Conservation (phyloP, 2,797 vertebrate species). For the Acrossocheilus wenchowensis region DNA sequence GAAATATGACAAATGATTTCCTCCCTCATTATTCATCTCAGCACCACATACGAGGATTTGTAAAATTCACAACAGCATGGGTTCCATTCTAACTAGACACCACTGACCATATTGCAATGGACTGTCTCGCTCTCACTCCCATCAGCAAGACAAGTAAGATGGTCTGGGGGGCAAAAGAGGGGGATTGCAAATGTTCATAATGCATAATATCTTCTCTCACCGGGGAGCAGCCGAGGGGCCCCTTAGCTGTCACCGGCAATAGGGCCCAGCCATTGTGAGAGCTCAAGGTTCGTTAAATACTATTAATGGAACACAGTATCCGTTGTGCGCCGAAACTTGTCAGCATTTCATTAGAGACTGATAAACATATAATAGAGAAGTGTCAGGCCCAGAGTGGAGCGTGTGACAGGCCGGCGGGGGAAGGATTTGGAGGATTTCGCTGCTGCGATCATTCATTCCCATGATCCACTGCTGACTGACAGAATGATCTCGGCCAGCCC, state of each 20-base stretch:
- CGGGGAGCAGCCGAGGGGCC: constrained; percentile 72
- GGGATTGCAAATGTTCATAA: constrained; percentile 70
- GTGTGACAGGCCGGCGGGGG: constrained; percentile 60
- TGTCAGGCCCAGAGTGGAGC: constrained; percentile 72
- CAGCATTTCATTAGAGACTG: constrained; percentile 80
- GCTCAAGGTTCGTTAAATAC: constrained; percentile 79
- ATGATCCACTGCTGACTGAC: constrained; percentile 66
- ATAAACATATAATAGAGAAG: constrained; percentile 80
- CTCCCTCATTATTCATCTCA: constrained; percentile 22
- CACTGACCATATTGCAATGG: constrained; percentile 37
- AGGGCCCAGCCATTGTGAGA: constrained; percentile 74
- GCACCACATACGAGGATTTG: background rate
- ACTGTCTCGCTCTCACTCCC: constrained; percentile 37
- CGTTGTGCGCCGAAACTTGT: constrained; percentile 74
- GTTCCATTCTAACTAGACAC: constrained; percentile 31
- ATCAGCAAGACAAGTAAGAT: constrained; percentile 50
- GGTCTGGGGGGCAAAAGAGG: constrained; percentile 50
- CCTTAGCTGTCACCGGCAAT: constrained; percentile 75
- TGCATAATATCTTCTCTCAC: constrained; percentile 78
- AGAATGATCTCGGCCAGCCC: constrained; percentile 65
- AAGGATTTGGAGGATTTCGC: constrained; percentile 70
- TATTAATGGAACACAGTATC: constrained; percentile 77
- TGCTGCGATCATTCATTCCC: constrained; percentile 66
- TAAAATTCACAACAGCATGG: constrained; percentile 47
- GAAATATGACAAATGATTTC: background rate